Base-by-base conservation (phyloP, 2,797 vertebrate species). In the Sebastes umbrosus region DNA sequence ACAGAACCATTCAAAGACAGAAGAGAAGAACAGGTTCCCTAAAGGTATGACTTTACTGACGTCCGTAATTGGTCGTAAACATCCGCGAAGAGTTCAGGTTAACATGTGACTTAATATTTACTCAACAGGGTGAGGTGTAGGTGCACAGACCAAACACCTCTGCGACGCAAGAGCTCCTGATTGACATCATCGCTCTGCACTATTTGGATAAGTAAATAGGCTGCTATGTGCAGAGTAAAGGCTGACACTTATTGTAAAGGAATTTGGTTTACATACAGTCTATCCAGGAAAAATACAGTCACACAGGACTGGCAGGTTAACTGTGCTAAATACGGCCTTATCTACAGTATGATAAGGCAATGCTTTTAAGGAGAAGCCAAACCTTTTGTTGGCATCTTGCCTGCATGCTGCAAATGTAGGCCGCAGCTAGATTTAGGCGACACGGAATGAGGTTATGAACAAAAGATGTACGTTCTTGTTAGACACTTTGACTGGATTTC, bases 191-290 rank as follows among this genome's bases (percentile, higher is more conserved):
- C 57, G 5, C 62, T 39, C 29, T n/a, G 76, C 18, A 3, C 9
- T 54, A 81, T 94, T 92, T 94, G 87, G 88, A 87, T 88, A 71
- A 77, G 87, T 80, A 87, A 90, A 93, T n/a, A 43, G 2, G 55
- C 36, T 73, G 36, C 32, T 80, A 1, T 55, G 36, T 9, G 70
- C 60, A 31, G 68, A 60, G 73, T 25, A 29, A 46, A 69, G 29
- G 68, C 76, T 79, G 46, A 64, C 59, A 52, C 43, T 73, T 10
- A 24, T 11, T 54, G 64, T 32, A 27, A 54, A 54, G 31, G 50
- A 24, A 64, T 64, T 57, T 67, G 0, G 77, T 91, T 84, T 86
- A 20, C 86, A 84, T 84, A 34, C 31, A 25, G 27, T 39, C 18
- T 52, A 20, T 52, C 46, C 13, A 36, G 39, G 68, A 64, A 74